A percentile compares a stretch with the other conserved stretches of the same genome.
phyloP scores from a whole-genome alignment of 2,797 vertebrate genomes.

The Hoplostethus atlanticus region DNA sequence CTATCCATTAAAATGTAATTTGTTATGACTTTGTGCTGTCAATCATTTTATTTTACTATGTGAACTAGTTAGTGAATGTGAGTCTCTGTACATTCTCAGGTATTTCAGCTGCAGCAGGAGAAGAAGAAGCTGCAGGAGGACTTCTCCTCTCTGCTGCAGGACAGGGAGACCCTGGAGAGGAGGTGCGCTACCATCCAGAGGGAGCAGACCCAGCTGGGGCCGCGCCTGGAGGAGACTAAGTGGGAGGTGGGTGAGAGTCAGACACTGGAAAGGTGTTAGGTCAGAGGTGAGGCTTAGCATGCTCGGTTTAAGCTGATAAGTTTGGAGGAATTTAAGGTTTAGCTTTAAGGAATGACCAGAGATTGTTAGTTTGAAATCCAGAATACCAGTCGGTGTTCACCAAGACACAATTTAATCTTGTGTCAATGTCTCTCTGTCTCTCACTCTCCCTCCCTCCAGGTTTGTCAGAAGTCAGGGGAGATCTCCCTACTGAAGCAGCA shows the following conservation, averaged over 20 bases:
- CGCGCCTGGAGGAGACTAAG: conserved; percentile 96
- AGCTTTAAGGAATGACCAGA: background rate
- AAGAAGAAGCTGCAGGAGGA: conserved; percentile 98
- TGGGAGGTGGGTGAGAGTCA: conserved; percentile 90
- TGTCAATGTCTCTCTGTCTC: background rate
- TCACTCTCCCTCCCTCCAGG: conserved; percentile 76
- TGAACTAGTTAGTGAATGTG: conserved; percentile 1
- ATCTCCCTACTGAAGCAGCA: conserved; percentile 98
- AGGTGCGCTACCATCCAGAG: conserved; percentile 94
- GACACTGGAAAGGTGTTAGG: conserved; percentile 3
- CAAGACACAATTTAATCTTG: background rate
- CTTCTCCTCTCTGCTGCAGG: conserved; percentile 94
- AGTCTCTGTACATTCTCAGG: conserved; percentile 63
- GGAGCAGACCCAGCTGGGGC: conserved; percentile 95
- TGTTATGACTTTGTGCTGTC: no score
- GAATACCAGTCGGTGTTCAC: background rate
- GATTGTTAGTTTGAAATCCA: background rate
- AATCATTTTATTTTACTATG: background rate
- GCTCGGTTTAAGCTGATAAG: conserved; percentile 9
- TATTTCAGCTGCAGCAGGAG: conserved; percentile 97
- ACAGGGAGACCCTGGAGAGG: conserved; percentile 92
- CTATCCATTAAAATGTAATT: no score
- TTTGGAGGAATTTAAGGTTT: background rate
- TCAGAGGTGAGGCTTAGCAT: background rate
- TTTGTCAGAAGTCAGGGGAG: conserved; percentile 98